Percentiles rank a stretch among this genome's conserved stretches.
phyloP scores from a whole-genome alignment of 1,140 invertebrate species.

The Bradysia coprophila region DNA sequence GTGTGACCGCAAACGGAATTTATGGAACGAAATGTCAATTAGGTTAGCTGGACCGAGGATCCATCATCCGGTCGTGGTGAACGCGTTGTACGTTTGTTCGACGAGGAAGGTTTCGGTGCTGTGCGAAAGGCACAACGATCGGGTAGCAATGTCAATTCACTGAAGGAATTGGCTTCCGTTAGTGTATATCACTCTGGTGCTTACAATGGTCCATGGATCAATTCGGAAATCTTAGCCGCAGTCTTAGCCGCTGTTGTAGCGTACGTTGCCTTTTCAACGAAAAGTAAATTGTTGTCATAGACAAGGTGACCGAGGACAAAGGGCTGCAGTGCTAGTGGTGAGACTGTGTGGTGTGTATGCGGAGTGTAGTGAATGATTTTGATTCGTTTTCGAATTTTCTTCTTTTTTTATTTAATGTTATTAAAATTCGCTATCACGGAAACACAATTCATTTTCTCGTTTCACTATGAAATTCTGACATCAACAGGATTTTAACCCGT shows the following conservation, averaged over 20 bases:
- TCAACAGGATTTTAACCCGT: too few species aligned
- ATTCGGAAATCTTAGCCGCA: constrained; percentile 78
- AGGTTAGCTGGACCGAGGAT: constrained; percentile 87
- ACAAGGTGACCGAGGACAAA: too few species aligned
- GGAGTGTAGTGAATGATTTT: too few species aligned
- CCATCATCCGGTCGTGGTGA: constrained; percentile 58
- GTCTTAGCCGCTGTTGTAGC: constrained; percentile 57
- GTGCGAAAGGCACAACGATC: constrained; percentile 56
- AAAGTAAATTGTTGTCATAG: constrained; percentile 42
- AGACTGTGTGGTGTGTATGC: too few species aligned
- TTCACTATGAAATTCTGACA: too few species aligned
- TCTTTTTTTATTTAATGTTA: too few species aligned
- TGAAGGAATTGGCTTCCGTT: constrained; percentile 58
- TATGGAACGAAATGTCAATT: constrained; percentile 5
- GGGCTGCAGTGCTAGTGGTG: too few species aligned
- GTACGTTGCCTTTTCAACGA: constrained; percentile 71
- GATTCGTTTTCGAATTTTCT: too few species aligned
- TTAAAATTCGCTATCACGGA: too few species aligned
- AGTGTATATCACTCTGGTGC: constrained; percentile 65
- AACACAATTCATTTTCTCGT: too few species aligned
- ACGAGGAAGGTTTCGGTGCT: constrained; percentile 78
- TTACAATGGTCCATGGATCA: constrained; percentile 80
- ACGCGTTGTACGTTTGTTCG: constrained; percentile 63
- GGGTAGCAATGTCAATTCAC: constrained; percentile 39
- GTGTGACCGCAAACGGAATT: background rate